Base-by-base conservation (phyloP, 2,113 vertebrate species). In the Nansenia antarctica region DNA sequence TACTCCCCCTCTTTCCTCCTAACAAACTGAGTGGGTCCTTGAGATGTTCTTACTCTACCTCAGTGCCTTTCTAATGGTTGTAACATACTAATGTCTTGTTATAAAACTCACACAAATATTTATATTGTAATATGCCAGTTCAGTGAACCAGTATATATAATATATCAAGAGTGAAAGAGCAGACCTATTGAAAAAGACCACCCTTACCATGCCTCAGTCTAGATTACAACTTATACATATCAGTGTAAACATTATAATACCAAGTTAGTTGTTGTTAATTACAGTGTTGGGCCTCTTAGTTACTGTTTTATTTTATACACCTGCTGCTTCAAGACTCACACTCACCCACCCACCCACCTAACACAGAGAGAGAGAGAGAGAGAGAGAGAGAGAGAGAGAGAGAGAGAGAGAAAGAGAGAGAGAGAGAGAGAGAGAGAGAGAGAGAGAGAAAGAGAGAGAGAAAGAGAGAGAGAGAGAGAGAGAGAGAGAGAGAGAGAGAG, bases 1-100 rank as follows among this genome's bases (percentile, higher is more conserved):
- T 30, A 84, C 84, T 81, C 80, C 30, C 80, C 71, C 82, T 79
- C 77, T 73, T 82, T 77, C 85, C 83, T 84, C 72, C 80, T 86
- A 45, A 54, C 58, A 68, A 77, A 82, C 67, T 79, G 82, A 24
- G 45, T 65, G 27, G 39, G 27, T 7, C 37, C 57, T 67, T 60
- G 32, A 34, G n/a, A 26, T 32, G 37, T 59, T 53, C 20, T n/a
- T 47, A n/a, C n/a, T n/a, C 45, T n/a, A 14, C 18, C 37, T 42
- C 37, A 14, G 37, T 42, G 37, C 37, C 37, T 47, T n/a, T 3
- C 14, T n/a, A 47, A 47, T n/a, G n/a, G 45, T 47, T 12, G 5
- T 5, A 47, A 47, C n/a, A n/a, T n/a, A 20, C 45, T 47, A 9
- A 20, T 47, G 45, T 22, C n/a, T 18, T 15, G 18, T 5, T 47